Evolutionary conservation across 2,797 vertebrate genomes (phyloP), one percentile per base, ranked within the genome.

Genomic region (Oreortyx pictus): DNA sequence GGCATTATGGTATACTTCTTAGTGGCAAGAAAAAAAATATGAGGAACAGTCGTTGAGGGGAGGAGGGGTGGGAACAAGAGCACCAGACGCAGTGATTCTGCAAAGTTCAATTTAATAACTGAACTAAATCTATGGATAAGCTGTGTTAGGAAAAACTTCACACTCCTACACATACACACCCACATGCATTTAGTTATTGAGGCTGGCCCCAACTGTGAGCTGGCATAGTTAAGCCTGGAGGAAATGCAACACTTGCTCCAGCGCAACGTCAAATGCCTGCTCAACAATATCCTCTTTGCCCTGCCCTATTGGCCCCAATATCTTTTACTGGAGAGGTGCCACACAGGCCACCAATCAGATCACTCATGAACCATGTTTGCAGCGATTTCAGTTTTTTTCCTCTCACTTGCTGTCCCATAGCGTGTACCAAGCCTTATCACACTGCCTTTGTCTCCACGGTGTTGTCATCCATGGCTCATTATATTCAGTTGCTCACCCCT

Each of bases 71-170:
- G 39, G 39, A 76, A 27, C 79, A 93, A 67, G 52, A 84, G 67
- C 43, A 91, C 35, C 64, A 86, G 88, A 67, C 52, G 91, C 60
- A 27, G 41, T 47, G 47, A 56, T 73, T 29, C n/a, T 62, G 59
- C 31, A 79, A 76, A 92, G 71, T 82, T 71, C 84, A 85, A n/a
- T 77, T 88, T 90, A 94, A 91, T 95, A 94, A 90, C 46, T 73
- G 60, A 90, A 82, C 56, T 33, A 84, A 86, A 82, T 66, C 52
- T 56, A 60, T 0, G 0, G 67, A 84, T 84, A 91, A 93, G 65
- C 67, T 71, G 83, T 67, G 86, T 88, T 86, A 88, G 83, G 83
- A 85, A 95, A 94, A 94, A 67, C 75, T 64, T 94, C 67, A 60
- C 57, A 70, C 74, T 86, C 81, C 81, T 52, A 82, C 56, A 76